Conservation (phyloP, 2,797 vertebrate species). For the Odontamblyopus rebecca region DNA sequence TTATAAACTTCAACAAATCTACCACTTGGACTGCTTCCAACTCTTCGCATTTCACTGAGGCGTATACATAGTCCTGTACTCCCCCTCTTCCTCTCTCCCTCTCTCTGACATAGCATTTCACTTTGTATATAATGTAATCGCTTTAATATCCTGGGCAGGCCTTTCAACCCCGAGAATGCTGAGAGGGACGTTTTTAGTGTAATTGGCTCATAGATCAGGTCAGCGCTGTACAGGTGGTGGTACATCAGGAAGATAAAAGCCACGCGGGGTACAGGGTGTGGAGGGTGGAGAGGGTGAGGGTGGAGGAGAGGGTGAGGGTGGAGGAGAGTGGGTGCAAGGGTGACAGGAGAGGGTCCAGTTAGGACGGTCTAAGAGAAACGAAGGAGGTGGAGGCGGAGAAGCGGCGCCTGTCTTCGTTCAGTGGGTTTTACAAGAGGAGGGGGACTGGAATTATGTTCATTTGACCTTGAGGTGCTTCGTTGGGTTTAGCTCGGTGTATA, state of each 20-base stretch:
- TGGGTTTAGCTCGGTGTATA: background rate
- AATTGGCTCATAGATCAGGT: slow-evolving; percentile 69
- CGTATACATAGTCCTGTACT: slow-evolving; percentile 27
- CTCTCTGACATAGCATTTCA: slow-evolving; percentile 63
- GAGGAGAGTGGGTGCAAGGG: no score
- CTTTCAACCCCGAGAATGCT: slow-evolving; percentile 69
- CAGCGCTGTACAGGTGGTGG: slow-evolving; percentile 45
- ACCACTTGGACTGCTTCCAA: slow-evolving; percentile 25
- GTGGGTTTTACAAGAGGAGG: background rate
- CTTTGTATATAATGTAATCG: slow-evolving; percentile 67
- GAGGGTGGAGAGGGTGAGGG: background rate
- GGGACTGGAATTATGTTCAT: background rate
- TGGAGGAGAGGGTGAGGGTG: no score
- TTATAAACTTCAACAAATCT: slow-evolving; percentile 36
- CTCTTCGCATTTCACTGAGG: slow-evolving; percentile 1
- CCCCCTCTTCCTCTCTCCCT: slow-evolving; percentile 23
- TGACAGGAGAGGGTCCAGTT: background rate
- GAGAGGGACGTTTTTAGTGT: slow-evolving; percentile 64
- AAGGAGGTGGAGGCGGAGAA: background rate
- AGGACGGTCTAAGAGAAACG: background rate
- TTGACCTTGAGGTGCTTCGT: background rate
- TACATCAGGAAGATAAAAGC: slow-evolving; percentile 55
- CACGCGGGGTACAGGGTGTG: background rate
- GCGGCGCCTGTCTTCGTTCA: background rate
- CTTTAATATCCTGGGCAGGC: slow-evolving; percentile 66